Evolutionary conservation across 2,113 vertebrate species (phyloP).

Genomic region (Scomber scombrus): DNA sequence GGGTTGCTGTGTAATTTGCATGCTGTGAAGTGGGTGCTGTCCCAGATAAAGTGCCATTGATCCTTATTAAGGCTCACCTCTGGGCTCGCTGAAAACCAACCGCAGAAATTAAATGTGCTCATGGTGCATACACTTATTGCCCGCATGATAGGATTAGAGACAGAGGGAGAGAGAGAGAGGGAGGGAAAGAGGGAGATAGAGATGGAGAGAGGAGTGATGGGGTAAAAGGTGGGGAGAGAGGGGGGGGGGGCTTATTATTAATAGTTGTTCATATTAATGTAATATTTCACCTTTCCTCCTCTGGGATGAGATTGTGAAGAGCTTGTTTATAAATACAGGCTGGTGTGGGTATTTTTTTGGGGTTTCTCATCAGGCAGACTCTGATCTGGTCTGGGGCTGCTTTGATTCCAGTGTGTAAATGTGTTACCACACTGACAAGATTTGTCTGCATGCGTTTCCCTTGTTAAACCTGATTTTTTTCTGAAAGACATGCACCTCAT

Average conservation of each 20-base stretch:
- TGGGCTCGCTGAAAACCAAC: slow-evolving; percentile 99
- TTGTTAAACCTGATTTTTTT: neutral
- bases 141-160: slow-evolving; percentile 97
- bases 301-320: slow-evolving; percentile 89
- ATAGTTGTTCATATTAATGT: slow-evolving; percentile 86
- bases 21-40: slow-evolving; percentile 99
- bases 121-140: slow-evolving; percentile 99
- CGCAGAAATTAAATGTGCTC: slow-evolving; percentile 99
- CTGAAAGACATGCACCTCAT: neutral
- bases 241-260: slow-evolving; percentile 84
- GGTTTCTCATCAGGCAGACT: slow-evolving; percentile 56
- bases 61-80: slow-evolving; percentile 99
- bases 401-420: slow-evolving; percentile 49
- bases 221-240: slow-evolving; percentile 65
- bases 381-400: slow-evolving; percentile 1
- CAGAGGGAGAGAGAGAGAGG: slow-evolving; percentile 66
- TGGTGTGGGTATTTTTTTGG: slow-evolving; percentile 50
- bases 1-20: slow-evolving; percentile 99
- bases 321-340: slow-evolving; percentile 93
- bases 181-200: slow-evolving; percentile 64
- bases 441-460: neutral
- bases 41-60: slow-evolving; percentile 99
- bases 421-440: slow-evolving; percentile 17
- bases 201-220: slow-evolving; percentile 77
- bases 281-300: slow-evolving; percentile 84